These are phyloP conservation scores for Allophyes oxyacanthae DNA, from an alignment of 2,888 invertebrate species.

Conservation along the genomic window DNA sequence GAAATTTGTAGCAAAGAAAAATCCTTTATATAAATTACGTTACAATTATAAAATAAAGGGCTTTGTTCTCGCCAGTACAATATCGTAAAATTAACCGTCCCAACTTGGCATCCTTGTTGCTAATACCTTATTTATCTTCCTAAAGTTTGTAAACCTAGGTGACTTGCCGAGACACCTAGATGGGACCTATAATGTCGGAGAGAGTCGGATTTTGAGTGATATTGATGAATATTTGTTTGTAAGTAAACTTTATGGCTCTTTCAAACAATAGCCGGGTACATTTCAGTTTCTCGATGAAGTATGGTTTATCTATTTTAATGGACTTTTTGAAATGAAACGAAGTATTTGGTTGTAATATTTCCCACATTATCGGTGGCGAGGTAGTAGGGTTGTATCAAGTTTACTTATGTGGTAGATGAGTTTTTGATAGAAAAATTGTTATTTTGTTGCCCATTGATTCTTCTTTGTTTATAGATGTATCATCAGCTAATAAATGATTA, in stretches of 20 bases:
- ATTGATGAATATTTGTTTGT: conserved; percentile 32
- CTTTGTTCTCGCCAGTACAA: conserved; percentile 8
- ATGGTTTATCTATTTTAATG: neutral
- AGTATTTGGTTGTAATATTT: too few relatives aligned
- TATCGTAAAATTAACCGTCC: conserved; percentile 14
- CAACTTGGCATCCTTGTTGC: conserved; percentile 3
- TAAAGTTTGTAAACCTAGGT: conserved; percentile 6
- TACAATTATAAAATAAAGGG: conserved; percentile 1
- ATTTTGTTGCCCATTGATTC: too few relatives aligned
- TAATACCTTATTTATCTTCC: conserved; percentile 29
- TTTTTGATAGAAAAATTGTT: too few relatives aligned
- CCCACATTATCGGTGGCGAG: too few relatives aligned
- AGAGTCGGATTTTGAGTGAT: conserved; percentile 23
- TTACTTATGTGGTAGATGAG: neutral
- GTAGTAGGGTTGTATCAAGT: neutral
- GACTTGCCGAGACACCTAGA: conserved; percentile 10
- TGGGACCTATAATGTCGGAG: conserved; percentile 14
- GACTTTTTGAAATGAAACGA: conserved; percentile 4
- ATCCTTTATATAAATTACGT: neutral
- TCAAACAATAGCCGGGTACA: too few relatives aligned
- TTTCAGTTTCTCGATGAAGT: neutral
- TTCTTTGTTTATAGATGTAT: too few relatives aligned
- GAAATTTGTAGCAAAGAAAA: neutral
- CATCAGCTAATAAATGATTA: too few relatives aligned
- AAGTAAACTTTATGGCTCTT: neutral